Base-by-base conservation (phyloP, 2,113 vertebrate genomes). In the Phalacrocorax pelagicus region DNA sequence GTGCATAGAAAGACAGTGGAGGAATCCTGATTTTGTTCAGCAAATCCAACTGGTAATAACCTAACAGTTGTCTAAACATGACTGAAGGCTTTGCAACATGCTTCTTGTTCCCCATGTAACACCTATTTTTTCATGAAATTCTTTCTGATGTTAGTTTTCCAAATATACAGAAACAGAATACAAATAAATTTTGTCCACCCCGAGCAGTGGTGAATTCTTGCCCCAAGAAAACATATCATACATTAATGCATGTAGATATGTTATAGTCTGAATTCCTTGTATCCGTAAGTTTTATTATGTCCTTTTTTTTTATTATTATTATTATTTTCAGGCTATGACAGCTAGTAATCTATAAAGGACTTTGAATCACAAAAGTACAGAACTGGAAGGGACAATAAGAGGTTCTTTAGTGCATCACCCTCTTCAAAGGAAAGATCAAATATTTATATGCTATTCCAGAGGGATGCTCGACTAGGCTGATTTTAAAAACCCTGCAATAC, bases 371-470 rank as follows among this genome's bases (percentile, higher is more conserved):
- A 79, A 46, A 94, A 82, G 26, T 70, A 90, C 27, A 86, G 86
- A 91, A 86, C 26, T 83, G 26, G 67, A 96, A 94, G 9, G 81
- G 71, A 84, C 74, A 79, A 52, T 36, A 93, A 73, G 70, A 81
- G 46, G 61, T 82, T 61, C 57, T 79, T 65, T 36, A 94, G 61
- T 62, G 38, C 42, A 71, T 67, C 62, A 59, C 17, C 18, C 1
- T 88, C 81, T 90, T 90, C 67, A 94, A 84, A 85, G 49, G 91
- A 66, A 89, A 91, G 66, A 92, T 91, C 65, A 88, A 95, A 77
- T 87, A 92, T 79, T 94, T 90, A 81, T 67, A 84, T 22, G 29
- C 14, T 88, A 51, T 79, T 96, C 61, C 84, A 91, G 57, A 94
- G 73, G 49, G 89, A 85, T 69, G 51, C 23, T 74, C 74, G n/a